phyloP scores from a whole-genome alignment of 1,140 invertebrate species.

The Lepidurus couesii region DNA sequence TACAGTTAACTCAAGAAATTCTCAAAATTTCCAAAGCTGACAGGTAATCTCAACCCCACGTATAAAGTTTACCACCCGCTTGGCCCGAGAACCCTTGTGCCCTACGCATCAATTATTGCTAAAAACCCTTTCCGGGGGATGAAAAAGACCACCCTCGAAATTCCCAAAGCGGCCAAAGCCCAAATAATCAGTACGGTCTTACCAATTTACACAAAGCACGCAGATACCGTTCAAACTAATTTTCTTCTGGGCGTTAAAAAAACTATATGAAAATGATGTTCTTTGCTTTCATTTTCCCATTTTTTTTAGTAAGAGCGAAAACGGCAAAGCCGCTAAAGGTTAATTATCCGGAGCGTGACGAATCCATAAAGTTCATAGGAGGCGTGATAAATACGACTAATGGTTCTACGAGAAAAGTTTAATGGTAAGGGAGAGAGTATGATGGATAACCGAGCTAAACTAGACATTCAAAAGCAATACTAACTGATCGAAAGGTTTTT shows the following conservation, averaged over 20 bases:
- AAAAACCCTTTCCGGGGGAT: background rate
- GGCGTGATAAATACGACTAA: background rate
- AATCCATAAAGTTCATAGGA: background rate
- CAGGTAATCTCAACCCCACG: constrained; percentile 15
- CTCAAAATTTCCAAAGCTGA: background rate
- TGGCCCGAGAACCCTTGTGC: background rate
- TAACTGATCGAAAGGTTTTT: background rate
- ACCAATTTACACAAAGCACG: background rate
- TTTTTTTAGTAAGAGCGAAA: background rate
- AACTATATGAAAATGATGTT: background rate
- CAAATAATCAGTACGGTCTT: background rate
- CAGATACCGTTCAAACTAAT: background rate
- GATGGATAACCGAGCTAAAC: background rate
- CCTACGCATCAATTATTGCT: background rate
- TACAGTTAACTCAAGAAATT: background rate
- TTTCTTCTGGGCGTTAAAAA: background rate
- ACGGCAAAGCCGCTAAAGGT: background rate
- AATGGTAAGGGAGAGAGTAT: background rate
- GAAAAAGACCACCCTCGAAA: constrained; percentile 17
- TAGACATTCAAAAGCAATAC: background rate
- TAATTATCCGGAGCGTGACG: background rate
- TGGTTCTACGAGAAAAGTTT: background rate
- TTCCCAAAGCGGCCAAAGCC: background rate
- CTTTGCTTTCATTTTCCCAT: background rate
- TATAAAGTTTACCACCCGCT: constrained; percentile 9